These are phyloP conservation scores for Danio albolineatus DNA, from an alignment of 2,797 vertebrate species.

Conservation along the genomic window DNA sequence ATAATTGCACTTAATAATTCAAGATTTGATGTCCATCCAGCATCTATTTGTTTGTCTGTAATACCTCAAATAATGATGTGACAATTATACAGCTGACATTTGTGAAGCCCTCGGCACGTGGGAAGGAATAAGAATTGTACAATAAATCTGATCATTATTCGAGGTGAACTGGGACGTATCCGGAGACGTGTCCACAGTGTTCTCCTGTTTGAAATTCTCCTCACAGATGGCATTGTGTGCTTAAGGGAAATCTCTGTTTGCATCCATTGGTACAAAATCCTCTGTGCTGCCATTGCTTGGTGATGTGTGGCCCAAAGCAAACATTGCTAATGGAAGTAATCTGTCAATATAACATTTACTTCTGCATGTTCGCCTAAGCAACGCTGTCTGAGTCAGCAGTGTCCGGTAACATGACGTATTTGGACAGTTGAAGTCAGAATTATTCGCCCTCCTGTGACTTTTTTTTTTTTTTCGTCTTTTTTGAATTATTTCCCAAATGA, in stretches of 20 bases:
- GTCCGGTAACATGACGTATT: slow-evolving; percentile 37
- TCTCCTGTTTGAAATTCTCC: neutral
- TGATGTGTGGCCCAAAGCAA: slow-evolving; percentile 53
- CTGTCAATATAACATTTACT: slow-evolving; percentile 66
- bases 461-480: too few relatives aligned
- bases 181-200: neutral
- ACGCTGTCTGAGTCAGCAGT: slow-evolving; percentile 40
- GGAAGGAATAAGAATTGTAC: neutral
- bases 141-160: neutral
- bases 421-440: too few relatives aligned
- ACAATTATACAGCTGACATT: too few relatives aligned
- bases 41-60: too few relatives aligned
- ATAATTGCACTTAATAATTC: too few relatives aligned
- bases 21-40: too few relatives aligned
- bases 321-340: slow-evolving; percentile 70
- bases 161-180: neutral
- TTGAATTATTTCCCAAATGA: too few relatives aligned
- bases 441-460: too few relatives aligned
- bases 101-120: neutral
- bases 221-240: slow-evolving; percentile 46
- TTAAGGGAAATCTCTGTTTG: slow-evolving; percentile 38
- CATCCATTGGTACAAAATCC: neutral
- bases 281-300: neutral
- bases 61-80: too few relatives aligned
- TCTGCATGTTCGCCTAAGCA: slow-evolving; percentile 55